Conservation (phyloP, 2,113 vertebrate species). For the Atrichornis clamosus region DNA sequence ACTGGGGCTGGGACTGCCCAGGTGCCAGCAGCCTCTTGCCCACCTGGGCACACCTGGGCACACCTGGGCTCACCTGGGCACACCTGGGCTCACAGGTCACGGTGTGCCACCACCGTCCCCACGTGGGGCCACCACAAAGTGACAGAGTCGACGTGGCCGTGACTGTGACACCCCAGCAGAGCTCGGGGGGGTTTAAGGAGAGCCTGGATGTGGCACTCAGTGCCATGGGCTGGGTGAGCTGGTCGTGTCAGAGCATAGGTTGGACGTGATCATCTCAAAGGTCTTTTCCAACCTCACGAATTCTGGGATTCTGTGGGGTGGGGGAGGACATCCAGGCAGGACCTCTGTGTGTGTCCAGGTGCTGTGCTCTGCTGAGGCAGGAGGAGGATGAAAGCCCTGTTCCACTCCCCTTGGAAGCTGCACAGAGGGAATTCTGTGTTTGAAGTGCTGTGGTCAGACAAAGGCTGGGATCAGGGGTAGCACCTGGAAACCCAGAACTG, state of each 20-base stretch:
- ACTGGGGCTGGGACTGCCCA: background rate
- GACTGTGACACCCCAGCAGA: background rate
- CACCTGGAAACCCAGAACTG: background rate
- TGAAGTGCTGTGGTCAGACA: background rate
- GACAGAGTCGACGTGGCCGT: fast-evolving
- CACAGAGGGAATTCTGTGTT: background rate
- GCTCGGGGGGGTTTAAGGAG: fast-evolving
- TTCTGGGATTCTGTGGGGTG: background rate
- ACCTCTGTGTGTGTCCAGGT: background rate
- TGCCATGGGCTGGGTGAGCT: background rate
- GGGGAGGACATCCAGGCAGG: background rate
- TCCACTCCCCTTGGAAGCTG: background rate
- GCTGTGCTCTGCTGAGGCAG: background rate
- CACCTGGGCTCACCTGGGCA: background rate
- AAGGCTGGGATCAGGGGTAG: background rate
- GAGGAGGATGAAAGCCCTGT: background rate
- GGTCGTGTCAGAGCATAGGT: background rate
- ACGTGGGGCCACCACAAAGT: background rate
- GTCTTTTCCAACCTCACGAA: background rate
- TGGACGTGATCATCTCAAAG: background rate
- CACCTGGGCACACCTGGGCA: background rate
- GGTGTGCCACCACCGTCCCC: background rate
- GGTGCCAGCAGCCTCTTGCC: background rate
- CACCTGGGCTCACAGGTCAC: background rate
- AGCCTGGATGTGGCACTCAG: background rate